Base-by-base conservation (phyloP, 2,113 vertebrate genomes). In the Theropithecus gelada region DNA sequence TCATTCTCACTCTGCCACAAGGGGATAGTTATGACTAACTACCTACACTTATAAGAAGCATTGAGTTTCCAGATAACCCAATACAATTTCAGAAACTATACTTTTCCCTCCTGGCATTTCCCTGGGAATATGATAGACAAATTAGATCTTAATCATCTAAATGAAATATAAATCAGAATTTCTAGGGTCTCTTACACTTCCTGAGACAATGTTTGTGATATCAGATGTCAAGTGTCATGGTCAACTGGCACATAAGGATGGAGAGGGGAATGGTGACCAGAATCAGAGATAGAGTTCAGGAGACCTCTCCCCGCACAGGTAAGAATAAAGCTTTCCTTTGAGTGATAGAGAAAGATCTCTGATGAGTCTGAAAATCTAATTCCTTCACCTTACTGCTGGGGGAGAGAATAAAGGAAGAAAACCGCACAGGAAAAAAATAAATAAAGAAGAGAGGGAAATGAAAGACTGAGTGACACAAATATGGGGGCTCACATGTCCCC, bases 151-250 rank as follows among this genome's bases (percentile, higher is more conserved):
- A 30, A 45, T 25, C 32, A 78, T 38, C n/a, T 84, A 95, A 90
- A 85, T 92, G 83, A 95, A 88, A 88, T 78, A 32, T 48, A 72
- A 79, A 20, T 88, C 88, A 55, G 23, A 73, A 64, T 88, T 55
- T 83, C 17, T 89, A 66, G 52, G n/a, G 20, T 38, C 4, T 55
- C 38, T 48, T 48, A 23, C 25, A 81, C 27, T 50, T 64, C 35
- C 75, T 20, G 14, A 70, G 66, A 38, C 32, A 70, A 78, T 57
- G 12, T 61, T 18, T 81, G 57, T 52, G 78, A 48, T 93, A 85
- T 48, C 35, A 80, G 43, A 85, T 17, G 25, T 91, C 25, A 94
- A 94, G 27, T 79, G 25, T 9, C 59, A 86, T 59, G 50, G 81
- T 50, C 17, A 70, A 61, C 23, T 50, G 32, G 40, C 27, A 70